These are phyloP conservation scores for Andrena praecox DNA, from an alignment of 2,888 invertebrate species.

Conservation along the genomic window DNA sequence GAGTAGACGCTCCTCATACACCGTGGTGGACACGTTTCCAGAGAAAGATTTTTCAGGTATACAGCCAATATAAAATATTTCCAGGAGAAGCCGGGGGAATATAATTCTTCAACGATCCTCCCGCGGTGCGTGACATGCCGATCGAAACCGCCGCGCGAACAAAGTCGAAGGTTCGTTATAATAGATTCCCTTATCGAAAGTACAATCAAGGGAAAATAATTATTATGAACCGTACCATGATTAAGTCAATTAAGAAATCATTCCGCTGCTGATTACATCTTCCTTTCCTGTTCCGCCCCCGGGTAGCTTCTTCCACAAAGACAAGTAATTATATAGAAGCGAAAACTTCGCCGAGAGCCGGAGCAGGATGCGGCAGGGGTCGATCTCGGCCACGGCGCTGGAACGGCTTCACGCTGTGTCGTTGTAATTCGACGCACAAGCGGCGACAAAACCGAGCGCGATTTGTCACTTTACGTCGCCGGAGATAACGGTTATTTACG, in stretches of 20 bases:
- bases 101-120: neutral
- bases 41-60: neutral
- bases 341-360: slow-evolving; percentile 68
- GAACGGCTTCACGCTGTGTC: slow-evolving; percentile 67
- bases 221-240: slow-evolving; percentile 60
- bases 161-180: slow-evolving; percentile 24
- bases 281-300: slow-evolving; percentile 24
- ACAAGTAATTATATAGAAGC: slow-evolving; percentile 68
- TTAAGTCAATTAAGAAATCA: slow-evolving; percentile 72
- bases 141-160: neutral
- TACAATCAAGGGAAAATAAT: slow-evolving; percentile 56
- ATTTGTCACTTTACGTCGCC: slow-evolving; percentile 67
- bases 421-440: slow-evolving; percentile 62
- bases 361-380: slow-evolving; percentile 58
- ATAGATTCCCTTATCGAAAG: slow-evolving; percentile 45
- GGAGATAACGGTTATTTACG: slow-evolving; percentile 62
- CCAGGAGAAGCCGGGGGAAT: too few species aligned
- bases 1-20: slow-evolving; percentile 16
- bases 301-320: slow-evolving; percentile 58
- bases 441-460: slow-evolving; percentile 60
- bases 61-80: neutral
- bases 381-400: slow-evolving; percentile 36
- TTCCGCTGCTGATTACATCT: slow-evolving; percentile 67
- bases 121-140: neutral
- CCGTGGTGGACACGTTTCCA: neutral